A percentile compares a stretch with the other conserved stretches of the same genome.
phyloP scores from a whole-genome alignment of 2,888 invertebrate species.

The Scaptomyza reducta region DNA sequence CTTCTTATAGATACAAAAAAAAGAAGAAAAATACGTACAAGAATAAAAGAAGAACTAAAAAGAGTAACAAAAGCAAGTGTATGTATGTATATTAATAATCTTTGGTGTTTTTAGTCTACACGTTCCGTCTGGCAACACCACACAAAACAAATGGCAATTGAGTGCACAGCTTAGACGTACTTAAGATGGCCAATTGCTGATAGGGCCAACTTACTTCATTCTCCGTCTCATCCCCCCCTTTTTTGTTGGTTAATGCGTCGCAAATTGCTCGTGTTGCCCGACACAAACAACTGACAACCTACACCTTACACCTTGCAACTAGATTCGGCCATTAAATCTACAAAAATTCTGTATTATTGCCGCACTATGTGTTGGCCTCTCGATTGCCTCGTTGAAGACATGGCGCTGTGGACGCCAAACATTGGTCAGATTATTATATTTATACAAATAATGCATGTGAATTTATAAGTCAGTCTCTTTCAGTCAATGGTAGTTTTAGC shows the following conservation, averaged over 20 bases:
- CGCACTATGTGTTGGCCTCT: neutral
- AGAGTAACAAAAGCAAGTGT: slow-evolving; percentile 15
- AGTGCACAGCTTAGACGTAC: slow-evolving; percentile 64
- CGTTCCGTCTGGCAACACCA: slow-evolving; percentile 20
- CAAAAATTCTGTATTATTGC: slow-evolving; percentile 37
- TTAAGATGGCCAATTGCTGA: slow-evolving; percentile 62
- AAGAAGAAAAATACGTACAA: slow-evolving; percentile 21
- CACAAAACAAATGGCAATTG: slow-evolving; percentile 35
- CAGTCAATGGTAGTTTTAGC: slow-evolving; percentile 2
- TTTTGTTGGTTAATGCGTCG: slow-evolving; percentile 55
- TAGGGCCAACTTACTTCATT: slow-evolving; percentile 25
- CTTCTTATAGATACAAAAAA: neutral
- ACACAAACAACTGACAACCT: slow-evolving; percentile 51
- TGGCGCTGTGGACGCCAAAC: neutral
- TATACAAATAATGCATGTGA: neutral
- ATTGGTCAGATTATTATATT: neutral
- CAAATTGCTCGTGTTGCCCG: slow-evolving; percentile 60
- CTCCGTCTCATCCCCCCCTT: neutral
- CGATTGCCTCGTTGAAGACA: neutral
- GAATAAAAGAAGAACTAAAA: slow-evolving; percentile 13
- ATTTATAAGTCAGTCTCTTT: no score
- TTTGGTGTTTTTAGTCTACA: slow-evolving; percentile 30
- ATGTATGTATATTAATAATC: slow-evolving; percentile 63
- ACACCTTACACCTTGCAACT: slow-evolving; percentile 24
- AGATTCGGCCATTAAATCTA: slow-evolving; percentile 52